Base-by-base conservation (phyloP, 2,113 vertebrate genomes). In the Ibidorhyncha struthersii region DNA sequence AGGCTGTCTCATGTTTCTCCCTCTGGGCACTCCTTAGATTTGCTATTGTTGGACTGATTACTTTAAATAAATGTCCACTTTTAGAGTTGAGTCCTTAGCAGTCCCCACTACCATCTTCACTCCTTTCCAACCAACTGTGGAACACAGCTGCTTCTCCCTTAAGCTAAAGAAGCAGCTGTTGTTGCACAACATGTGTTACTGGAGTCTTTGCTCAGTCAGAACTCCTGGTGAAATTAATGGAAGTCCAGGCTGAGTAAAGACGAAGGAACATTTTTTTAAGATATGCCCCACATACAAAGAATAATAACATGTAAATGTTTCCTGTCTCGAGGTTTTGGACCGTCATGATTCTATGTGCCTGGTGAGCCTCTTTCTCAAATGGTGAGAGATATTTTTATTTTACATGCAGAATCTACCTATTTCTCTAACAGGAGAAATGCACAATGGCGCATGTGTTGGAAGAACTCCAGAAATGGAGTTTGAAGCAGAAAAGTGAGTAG, bases 91-190 rank as follows among this genome's bases (percentile, higher is more conserved):
- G 93, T 91, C 83, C 55, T 94, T 86, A 56, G 49, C 86, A 91
- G 83, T 95, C 61, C 45, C 40, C 20, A 38, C 34, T 47, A 53
- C 56, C 84, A 61, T 65, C 77, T 91, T 96, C 53, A 20, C 84
- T 94, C 66, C 70, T 76, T 91, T 82, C n/a, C 65, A 82, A 67
- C 93, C 66, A 95, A 91, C 94, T 96, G 76, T 86, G 87, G 83
- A 45, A 36, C 92, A 87, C 96, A 97, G 95, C 95, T 97, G 96
- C 88, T 92, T 89, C 61, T 93, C 50, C 79, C 59, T 88, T 83
- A 41, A 89, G 86, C 86, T 94, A 15, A 72, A 87, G 80, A 62
- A 97, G 89, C 94, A 96, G 91, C 96, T 96, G 96, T 77, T 93
- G 47, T 86, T 95, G 77, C 65, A 71, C 45, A 90, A 12, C 86